phyloP scores from a whole-genome alignment of 2,113 vertebrate genomes.

The Pyrgilauda ruficollis region DNA sequence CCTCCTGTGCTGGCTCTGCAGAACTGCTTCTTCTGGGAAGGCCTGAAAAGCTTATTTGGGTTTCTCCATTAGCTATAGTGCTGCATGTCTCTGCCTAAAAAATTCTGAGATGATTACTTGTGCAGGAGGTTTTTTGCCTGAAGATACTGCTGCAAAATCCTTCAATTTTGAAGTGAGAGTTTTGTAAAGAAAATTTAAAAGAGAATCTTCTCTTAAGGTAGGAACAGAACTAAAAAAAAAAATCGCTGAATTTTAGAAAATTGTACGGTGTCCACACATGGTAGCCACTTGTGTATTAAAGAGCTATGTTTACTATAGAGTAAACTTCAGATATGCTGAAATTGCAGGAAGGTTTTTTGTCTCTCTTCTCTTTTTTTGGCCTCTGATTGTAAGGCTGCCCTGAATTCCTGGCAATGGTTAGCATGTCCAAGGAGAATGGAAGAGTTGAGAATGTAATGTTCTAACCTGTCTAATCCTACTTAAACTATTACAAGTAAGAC shows the following conservation, averaged over 20 bases:
- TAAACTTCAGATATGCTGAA: neutral
- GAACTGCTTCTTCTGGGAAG: neutral
- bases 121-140: neutral
- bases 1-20: slow-evolving; percentile 6
- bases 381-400: neutral
- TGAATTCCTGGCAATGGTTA: neutral
- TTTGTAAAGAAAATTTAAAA: neutral
- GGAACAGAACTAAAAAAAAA: neutral
- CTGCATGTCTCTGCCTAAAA: neutral
- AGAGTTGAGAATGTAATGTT: neutral
- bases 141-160: neutral
- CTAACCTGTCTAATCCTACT: neutral
- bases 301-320: neutral
- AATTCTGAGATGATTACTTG: neutral
- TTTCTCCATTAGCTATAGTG: neutral
- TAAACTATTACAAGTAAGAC: neutral
- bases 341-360: neutral
- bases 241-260: neutral
- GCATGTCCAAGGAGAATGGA: neutral
- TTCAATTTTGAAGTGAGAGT: neutral
- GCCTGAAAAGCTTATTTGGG: neutral
- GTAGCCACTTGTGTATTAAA: neutral
- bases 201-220: neutral
- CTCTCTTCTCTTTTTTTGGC: rapidly evolving
- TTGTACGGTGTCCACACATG: rapidly evolving